Conservation (phyloP, 1,140 invertebrate genomes). For the Drosophila oshimai region DNA sequence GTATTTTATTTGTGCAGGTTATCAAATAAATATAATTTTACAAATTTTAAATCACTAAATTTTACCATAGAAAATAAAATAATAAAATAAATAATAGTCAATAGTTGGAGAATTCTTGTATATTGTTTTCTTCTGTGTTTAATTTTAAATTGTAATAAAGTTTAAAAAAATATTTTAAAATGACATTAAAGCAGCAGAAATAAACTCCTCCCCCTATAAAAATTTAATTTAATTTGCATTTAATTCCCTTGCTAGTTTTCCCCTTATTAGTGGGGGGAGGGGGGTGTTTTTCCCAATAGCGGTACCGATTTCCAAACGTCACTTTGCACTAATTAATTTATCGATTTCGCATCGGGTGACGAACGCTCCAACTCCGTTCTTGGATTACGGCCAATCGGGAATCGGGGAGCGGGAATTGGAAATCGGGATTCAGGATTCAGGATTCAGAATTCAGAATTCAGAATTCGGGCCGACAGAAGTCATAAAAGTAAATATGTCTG, state of each 20-base stretch:
- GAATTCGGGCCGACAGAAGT: conserved; percentile 13
- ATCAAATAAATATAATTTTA: no score
- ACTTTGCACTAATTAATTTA: conserved; percentile 48
- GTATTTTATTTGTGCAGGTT: no score
- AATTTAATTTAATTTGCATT: background rate
- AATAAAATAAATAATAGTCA: no score
- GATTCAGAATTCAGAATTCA: background rate
- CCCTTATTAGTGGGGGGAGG: background rate
- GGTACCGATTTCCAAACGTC: conserved; percentile 4
- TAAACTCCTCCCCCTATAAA: no score
- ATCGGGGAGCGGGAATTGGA: background rate
- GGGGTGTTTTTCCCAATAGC: background rate
- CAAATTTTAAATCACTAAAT: no score
- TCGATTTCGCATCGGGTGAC: conserved; percentile 31
- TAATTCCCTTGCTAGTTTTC: background rate
- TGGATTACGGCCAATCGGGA: background rate
- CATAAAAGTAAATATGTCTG: conserved; percentile 63
- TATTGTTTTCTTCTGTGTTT: no score
- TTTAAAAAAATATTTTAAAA: no score
- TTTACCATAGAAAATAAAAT: no score
- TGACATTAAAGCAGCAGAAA: no score
- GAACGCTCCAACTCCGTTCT: background rate
- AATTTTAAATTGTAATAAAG: no score
- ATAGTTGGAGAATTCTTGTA: no score
- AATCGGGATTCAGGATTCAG: background rate